Percentiles rank a stretch among this genome's conserved stretches.
Evolutionary conservation across 64 coral and sea anemone genomes (phyloP).

Genomic region (Stichodactyla helianthus): DNA sequence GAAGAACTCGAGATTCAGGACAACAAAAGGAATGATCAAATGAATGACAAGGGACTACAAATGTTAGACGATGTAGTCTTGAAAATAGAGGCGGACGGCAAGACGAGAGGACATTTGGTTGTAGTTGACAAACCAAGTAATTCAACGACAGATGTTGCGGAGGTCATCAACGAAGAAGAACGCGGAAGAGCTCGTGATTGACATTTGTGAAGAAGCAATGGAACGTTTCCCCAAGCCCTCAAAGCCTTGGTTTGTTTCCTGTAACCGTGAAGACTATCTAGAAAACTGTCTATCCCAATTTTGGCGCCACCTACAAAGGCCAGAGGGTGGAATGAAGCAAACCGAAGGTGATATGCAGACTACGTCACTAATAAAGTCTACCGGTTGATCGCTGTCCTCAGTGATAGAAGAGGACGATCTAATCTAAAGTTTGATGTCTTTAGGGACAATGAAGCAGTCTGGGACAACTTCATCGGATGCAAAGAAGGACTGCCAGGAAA

Average conservation of each 20-base stretch:
- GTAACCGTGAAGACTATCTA: background rate
- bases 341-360: background rate
- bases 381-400: background rate
- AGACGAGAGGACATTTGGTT: background rate
- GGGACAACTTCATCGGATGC: background rate
- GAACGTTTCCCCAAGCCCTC: background rate
- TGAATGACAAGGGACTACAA: background rate
- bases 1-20: background rate
- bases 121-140: background rate
- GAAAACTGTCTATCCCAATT: background rate
- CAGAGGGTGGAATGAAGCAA: background rate
- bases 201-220: background rate
- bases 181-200: background rate
- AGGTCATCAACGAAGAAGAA: background rate
- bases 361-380: too few relatives aligned
- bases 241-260: background rate
- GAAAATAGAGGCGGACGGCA: background rate
- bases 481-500: background rate
- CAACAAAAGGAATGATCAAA: background rate
- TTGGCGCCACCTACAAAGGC: background rate
- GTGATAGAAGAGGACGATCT: background rate
- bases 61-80: background rate
- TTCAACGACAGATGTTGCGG: too few relatives aligned
- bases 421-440: background rate
- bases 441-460: background rate